These are phyloP conservation scores for Threskiornis aethiopicus DNA, from an alignment of 2,797 vertebrate species.

Conservation along the genomic window DNA sequence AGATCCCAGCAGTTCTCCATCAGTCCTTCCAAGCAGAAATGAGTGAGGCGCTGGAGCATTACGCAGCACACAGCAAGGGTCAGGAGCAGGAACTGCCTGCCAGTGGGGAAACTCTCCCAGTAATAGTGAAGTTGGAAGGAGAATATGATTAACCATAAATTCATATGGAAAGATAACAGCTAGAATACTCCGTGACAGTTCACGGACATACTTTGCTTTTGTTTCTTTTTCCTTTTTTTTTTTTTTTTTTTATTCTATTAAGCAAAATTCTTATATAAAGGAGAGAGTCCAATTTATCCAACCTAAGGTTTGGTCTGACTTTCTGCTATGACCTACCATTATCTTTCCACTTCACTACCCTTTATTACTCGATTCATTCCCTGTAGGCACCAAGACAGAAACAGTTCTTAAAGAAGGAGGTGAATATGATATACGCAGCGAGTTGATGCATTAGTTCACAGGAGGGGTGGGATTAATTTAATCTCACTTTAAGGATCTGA, in stretches of 20 bases:
- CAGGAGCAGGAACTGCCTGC: not conserved
- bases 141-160: not conserved
- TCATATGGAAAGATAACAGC: not conserved
- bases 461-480: not conserved
- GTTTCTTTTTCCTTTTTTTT: not conserved
- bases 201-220: not conserved
- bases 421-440: not conserved
- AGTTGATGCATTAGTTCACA: not conserved
- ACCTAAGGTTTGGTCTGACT: not conserved
- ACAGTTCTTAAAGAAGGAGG: not conserved
- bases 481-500: not conserved
- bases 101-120: not conserved
- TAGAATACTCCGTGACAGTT: not conserved
- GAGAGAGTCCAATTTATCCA: not conserved
- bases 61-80: not conserved
- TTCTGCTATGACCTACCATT: not conserved
- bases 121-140: not conserved
- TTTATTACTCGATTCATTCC: not conserved
- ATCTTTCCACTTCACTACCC: conserved; percentile 9
- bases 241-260: not conserved
- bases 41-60: not conserved
- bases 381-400: not conserved
- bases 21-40: not conserved
- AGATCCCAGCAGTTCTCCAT: not conserved
- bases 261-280: not conserved